Conservation (phyloP, 1,140 invertebrate genomes). For the Drosophila miranda region DNA sequence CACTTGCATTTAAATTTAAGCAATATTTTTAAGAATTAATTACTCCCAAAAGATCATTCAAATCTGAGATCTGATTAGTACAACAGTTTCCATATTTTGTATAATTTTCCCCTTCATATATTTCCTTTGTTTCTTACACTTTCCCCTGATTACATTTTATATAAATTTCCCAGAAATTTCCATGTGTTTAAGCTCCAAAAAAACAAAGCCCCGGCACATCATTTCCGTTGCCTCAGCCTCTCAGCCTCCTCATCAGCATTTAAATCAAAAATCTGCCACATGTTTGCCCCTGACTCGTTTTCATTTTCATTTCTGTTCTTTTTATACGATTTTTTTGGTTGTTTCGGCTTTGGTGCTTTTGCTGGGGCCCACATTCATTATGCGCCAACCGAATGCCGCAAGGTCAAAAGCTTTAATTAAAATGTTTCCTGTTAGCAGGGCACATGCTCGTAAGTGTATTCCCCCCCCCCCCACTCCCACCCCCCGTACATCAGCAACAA, state of each 20-base stretch:
- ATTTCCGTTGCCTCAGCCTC: constrained; percentile 24
- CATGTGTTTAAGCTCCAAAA: no score
- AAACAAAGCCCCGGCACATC: background rate
- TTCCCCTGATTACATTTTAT: no score
- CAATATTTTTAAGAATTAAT: no score
- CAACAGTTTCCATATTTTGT: no score
- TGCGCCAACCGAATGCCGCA: constrained; percentile 45
- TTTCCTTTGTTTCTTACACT: no score
- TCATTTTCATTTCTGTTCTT: constrained; percentile 19
- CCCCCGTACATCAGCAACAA: background rate
- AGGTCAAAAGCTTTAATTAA: constrained; percentile 58
- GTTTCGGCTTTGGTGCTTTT: no score
- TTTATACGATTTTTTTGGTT: constrained; percentile 1
- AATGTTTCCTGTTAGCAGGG: constrained; percentile 42
- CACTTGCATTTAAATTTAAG: no score
- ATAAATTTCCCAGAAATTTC: no score
- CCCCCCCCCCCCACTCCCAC: no score
- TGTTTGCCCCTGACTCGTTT: constrained; percentile 38
- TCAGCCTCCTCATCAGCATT: constrained; percentile 5
- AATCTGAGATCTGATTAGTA: no score
- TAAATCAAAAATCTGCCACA: constrained; percentile 27
- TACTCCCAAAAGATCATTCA: no score
- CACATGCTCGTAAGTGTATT: constrained; percentile 11
- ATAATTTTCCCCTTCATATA: no score
- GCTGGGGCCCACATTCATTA: constrained; percentile 41